Evolutionary conservation across 2,888 invertebrate genomes (phyloP).

Genomic region (Nymphalis polychloros): DNA sequence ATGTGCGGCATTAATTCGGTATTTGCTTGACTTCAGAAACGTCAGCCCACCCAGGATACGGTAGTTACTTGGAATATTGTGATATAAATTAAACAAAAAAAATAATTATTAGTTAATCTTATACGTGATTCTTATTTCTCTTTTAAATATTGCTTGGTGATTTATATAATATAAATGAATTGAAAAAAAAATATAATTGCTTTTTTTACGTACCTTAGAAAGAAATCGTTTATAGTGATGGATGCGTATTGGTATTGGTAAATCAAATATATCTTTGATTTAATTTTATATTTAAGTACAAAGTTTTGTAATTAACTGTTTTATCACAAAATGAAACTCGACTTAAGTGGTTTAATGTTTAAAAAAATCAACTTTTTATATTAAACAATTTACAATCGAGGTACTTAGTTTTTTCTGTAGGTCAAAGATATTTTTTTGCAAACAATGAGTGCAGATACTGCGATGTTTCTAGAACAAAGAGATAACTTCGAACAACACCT

Average conservation of each 20-base stretch:
- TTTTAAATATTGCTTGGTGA: not conserved
- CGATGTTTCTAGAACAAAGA: not conserved
- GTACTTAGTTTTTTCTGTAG: not conserved
- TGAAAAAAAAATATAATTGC: not conserved
- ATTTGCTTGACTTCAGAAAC: slow-evolving; percentile 44
- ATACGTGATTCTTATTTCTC: not conserved
- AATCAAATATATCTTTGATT: too few relatives aligned
- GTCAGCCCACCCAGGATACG: slow-evolving; percentile 36
- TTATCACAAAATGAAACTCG: too few relatives aligned
- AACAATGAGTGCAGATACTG: not conserved
- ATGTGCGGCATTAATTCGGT: slow-evolving; percentile 56
- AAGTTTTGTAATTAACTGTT: too few relatives aligned
- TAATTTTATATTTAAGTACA: too few relatives aligned
- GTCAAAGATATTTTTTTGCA: not conserved
- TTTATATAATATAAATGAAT: not conserved
- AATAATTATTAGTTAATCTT: not conserved
- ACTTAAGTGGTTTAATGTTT: not conserved
- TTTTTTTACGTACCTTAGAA: not conserved
- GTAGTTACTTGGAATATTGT: slow-evolving; percentile 1
- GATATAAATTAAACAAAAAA: not conserved
- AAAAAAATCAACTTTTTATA: not conserved
- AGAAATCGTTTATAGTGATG: not conserved
- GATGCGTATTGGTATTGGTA: too few relatives aligned
- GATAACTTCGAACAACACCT: slow-evolving; percentile 8
- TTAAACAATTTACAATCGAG: not conserved